phyloP scores from a whole-genome alignment of 2,888 invertebrate species.

The Lacanobia wlatinum region DNA sequence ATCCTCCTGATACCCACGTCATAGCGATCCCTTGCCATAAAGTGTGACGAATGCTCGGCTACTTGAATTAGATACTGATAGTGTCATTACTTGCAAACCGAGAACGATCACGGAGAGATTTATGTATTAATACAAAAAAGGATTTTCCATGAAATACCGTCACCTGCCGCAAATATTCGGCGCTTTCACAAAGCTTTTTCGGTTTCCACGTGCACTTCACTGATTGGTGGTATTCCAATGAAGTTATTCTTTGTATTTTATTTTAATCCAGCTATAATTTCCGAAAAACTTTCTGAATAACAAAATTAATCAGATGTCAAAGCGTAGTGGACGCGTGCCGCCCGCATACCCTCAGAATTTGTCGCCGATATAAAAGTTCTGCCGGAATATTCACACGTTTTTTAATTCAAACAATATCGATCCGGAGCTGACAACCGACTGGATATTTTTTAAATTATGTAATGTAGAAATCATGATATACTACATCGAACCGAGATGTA shows the following conservation, averaged over 20 bases:
- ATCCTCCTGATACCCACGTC: conserved; percentile 62
- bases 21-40: conserved; percentile 55
- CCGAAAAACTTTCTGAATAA: conserved; percentile 25
- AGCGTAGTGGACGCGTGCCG: conserved; percentile 72
- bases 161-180: conserved; percentile 22
- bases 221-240: background rate
- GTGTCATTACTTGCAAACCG: conserved; percentile 62
- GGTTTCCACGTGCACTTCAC: background rate
- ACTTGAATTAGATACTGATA: conserved; percentile 67
- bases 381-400: conserved; percentile 69
- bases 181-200: conserved; percentile 1
- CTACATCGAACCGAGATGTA: background rate
- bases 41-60: conserved; percentile 65
- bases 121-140: conserved; percentile 52
- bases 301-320: conserved; percentile 54
- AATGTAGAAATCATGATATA: background rate
- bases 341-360: conserved; percentile 78
- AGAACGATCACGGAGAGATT: conserved; percentile 30
- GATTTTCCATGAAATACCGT: conserved; percentile 24
- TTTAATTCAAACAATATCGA: conserved; percentile 39
- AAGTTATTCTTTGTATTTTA: background rate
- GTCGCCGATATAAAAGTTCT: conserved; percentile 40
- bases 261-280: background rate
- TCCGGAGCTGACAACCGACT: background rate
- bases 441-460: background rate